phyloP scores from a whole-genome alignment of 2,888 invertebrate genomes.

The Apotomis betuletana region DNA sequence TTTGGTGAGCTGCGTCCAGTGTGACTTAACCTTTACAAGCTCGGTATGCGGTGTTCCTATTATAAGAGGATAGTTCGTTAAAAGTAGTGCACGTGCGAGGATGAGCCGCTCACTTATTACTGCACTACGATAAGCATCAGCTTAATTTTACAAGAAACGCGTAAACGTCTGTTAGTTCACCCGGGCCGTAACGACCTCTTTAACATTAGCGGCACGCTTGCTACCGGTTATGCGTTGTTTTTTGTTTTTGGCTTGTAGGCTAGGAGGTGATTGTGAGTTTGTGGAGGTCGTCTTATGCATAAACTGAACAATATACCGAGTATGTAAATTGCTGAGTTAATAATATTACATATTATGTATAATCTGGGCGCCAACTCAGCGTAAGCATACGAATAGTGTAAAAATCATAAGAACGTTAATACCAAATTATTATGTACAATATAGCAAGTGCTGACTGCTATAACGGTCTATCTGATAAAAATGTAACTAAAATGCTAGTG shows the following conservation, averaged over 20 bases:
- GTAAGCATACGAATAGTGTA: too few relatives aligned
- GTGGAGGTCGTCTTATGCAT: neutral
- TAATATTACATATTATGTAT: too few relatives aligned
- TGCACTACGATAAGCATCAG: conserved; percentile 73
- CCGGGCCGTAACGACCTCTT: conserved; percentile 62
- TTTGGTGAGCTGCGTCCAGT: neutral
- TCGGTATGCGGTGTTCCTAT: conserved; percentile 29
- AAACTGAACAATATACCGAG: too few relatives aligned
- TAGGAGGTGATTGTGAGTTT: neutral
- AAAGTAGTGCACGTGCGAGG: conserved; percentile 76
- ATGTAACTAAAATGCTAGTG: too few relatives aligned
- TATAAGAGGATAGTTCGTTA: conserved; percentile 61
- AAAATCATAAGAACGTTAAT: too few relatives aligned
- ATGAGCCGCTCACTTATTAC: conserved; percentile 64
- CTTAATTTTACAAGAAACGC: conserved; percentile 78
- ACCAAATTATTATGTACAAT: too few relatives aligned
- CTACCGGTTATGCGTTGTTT: conserved; percentile 75
- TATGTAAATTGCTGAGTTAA: neutral
- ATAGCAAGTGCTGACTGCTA: too few relatives aligned
- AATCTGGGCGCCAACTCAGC: too few relatives aligned
- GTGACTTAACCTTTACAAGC: neutral
- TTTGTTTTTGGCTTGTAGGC: conserved; percentile 54
- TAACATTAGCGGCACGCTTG: conserved; percentile 78
- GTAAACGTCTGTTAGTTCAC: conserved; percentile 72
- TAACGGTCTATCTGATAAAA: too few relatives aligned